A percentile compares a stretch with the other conserved stretches of the same genome.
phyloP scores from a whole-genome alignment of 2,888 invertebrate genomes.

The Folsomia candida region DNA sequence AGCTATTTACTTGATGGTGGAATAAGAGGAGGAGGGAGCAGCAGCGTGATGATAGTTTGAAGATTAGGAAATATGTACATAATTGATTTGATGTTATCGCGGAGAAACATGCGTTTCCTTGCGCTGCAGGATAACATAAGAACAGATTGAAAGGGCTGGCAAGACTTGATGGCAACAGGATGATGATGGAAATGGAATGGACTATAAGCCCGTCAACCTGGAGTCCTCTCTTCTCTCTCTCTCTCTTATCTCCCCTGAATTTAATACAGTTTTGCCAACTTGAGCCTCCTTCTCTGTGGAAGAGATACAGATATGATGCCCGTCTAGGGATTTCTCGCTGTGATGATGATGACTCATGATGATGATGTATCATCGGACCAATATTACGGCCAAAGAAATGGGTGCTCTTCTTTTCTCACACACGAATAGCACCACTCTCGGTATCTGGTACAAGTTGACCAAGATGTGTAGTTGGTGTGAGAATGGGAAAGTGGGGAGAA shows the following conservation, averaged over 20 bases:
- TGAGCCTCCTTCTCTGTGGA: too few relatives aligned
- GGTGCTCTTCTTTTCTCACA: too few relatives aligned
- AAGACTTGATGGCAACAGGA: background rate
- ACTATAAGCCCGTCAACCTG: background rate
- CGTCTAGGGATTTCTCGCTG: too few relatives aligned
- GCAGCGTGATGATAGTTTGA: background rate
- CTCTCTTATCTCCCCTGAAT: background rate
- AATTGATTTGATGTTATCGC: slow-evolving; percentile 32
- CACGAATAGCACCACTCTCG: too few relatives aligned
- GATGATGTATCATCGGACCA: too few relatives aligned
- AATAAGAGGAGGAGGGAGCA: background rate
- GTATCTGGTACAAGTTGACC: too few relatives aligned
- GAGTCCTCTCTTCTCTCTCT: background rate
- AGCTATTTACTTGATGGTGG: background rate
- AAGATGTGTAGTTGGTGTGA: too few relatives aligned
- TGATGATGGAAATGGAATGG: background rate
- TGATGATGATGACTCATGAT: too few relatives aligned
- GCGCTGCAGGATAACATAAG: background rate
- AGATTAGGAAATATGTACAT: slow-evolving; percentile 12
- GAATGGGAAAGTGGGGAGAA: background rate
- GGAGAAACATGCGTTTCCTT: background rate
- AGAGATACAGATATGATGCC: too few relatives aligned
- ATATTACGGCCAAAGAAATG: too few relatives aligned
- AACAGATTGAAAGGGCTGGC: background rate
- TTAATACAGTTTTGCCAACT: background rate